These are phyloP conservation scores for Hyperoodon ampullatus DNA, from an alignment of 2,113 vertebrate species.

Conservation along the genomic window DNA sequence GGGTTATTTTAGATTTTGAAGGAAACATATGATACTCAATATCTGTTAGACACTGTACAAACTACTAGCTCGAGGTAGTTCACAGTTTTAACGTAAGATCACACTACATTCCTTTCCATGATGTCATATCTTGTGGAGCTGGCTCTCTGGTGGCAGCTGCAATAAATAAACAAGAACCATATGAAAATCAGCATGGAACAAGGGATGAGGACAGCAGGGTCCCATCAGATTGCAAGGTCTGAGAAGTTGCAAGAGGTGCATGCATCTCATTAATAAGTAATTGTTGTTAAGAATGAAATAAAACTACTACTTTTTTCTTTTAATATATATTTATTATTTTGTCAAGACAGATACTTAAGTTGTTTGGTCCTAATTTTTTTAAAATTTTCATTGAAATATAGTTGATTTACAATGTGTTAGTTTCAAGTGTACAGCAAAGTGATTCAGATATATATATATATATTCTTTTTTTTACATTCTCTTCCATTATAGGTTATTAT, in stretches of 20 bases:
- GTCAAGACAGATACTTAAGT: background rate
- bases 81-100: constrained; percentile 31
- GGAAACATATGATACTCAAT: background rate
- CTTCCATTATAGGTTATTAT: background rate
- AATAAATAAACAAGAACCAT: constrained; percentile 52
- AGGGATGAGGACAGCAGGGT: background rate
- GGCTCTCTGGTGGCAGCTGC: background rate
- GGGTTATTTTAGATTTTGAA: background rate
- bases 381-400: background rate
- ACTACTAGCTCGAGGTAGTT: constrained; percentile 26
- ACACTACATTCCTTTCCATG: background rate
- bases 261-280: background rate
- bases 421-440: background rate
- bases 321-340: background rate
- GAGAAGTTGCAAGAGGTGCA: background rate
- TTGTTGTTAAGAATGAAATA: background rate
- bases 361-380: background rate
- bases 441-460: background rate
- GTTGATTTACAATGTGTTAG: background rate
- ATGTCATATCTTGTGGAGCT: constrained; percentile 36
- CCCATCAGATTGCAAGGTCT: background rate
- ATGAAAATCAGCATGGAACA: constrained; percentile 38
- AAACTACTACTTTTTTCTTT: constrained; percentile 41
- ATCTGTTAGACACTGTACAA: constrained; percentile 14
- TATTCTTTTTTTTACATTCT: background rate